These are phyloP conservation scores for Macaria liturata DNA, from an alignment of 2,888 invertebrate species.

Conservation along the genomic window DNA sequence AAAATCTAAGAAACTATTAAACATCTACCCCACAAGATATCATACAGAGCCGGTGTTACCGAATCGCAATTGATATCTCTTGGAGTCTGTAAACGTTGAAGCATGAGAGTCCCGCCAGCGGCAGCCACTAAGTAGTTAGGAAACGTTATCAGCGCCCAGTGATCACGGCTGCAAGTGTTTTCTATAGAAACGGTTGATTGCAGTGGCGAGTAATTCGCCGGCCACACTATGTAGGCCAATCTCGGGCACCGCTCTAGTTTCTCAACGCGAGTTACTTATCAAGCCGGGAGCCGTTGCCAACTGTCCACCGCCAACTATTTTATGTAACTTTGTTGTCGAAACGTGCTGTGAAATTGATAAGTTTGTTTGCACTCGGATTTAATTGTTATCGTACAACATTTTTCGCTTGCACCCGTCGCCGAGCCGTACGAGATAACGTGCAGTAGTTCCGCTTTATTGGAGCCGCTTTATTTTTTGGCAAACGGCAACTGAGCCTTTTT, in stretches of 20 bases:
- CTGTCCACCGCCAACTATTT: constrained; percentile 68
- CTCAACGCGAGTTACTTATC: constrained; percentile 77
- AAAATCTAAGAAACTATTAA: no score
- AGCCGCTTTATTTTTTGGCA: constrained; percentile 23
- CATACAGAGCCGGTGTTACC: no score
- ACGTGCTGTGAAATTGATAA: constrained; percentile 71
- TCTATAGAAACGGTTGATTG: constrained; percentile 73
- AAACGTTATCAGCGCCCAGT: constrained; percentile 67
- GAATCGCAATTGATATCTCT: no score
- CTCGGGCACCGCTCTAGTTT: constrained; percentile 76
- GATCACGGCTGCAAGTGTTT: constrained; percentile 58
- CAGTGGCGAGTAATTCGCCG: constrained; percentile 72
- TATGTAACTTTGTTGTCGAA: constrained; percentile 80
- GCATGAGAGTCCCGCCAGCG: no score
- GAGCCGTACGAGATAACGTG: constrained; percentile 30
- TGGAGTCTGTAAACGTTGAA: no score
- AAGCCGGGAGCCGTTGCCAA: constrained; percentile 72
- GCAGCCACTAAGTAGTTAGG: constrained; percentile 43
- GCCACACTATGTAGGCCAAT: constrained; percentile 73
- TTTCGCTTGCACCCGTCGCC: constrained; percentile 30
- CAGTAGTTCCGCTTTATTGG: constrained; percentile 22
- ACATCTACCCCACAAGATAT: no score
- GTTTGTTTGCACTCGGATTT: constrained; percentile 52
- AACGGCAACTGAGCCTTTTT: constrained; percentile 19
- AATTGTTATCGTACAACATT: constrained; percentile 34